A percentile compares a stretch with the other conserved stretches of the same genome.
Conservation (phyloP, 2,888 invertebrate genomes). For the Agrilus cyanescens region DNA sequence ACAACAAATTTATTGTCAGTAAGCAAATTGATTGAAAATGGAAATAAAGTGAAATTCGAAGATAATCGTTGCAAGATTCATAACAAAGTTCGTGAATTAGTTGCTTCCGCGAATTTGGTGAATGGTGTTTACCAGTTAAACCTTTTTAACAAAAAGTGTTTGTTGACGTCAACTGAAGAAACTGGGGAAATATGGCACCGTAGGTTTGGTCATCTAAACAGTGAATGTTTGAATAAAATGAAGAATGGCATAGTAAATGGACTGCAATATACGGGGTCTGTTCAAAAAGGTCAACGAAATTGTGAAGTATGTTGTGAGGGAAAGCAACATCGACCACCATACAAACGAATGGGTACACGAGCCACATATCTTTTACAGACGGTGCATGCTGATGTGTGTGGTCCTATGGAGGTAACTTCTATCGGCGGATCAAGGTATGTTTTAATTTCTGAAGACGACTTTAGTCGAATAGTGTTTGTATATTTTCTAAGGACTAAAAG, state of each 20-base stretch:
- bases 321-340: background rate
- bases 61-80: constrained; percentile 8
- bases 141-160: background rate
- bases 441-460: constrained; percentile 2
- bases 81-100: constrained; percentile 4
- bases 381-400: too few species aligned
- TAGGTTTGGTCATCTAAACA: constrained; percentile 6
- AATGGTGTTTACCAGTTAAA: constrained; percentile 6
- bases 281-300: background rate
- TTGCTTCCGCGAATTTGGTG: constrained; percentile 6
- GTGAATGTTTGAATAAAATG: constrained; percentile 3
- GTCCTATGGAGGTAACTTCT: too few species aligned
- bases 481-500: constrained; percentile 13
- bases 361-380: background rate
- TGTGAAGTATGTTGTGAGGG: background rate
- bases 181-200: constrained; percentile 8
- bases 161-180: background rate
- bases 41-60: constrained; percentile 9
- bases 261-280: background rate
- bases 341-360: background rate
- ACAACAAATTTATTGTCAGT: constrained; percentile 12
- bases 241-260: constrained; percentile 1
- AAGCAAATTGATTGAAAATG: constrained; percentile 8
- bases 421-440: too few species aligned
- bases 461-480: constrained; percentile 6